These are phyloP conservation scores for Drosophila lowei DNA, from an alignment of 1,140 invertebrate species.

Conservation along the genomic window DNA sequence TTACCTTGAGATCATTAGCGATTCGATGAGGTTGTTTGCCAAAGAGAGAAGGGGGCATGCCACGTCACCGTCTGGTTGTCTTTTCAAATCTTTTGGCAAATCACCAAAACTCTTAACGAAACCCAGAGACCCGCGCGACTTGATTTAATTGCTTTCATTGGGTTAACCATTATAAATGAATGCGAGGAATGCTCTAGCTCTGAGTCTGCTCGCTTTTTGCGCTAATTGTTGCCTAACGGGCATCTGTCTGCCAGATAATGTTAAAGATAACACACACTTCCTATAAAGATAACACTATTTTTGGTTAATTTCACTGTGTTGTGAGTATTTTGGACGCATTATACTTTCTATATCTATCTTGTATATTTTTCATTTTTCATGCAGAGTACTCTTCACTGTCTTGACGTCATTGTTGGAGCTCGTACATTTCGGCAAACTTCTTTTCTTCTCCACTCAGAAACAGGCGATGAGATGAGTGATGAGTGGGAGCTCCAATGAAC, in stretches of 20 bases:
- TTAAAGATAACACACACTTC: conserved; percentile 24
- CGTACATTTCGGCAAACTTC: conserved; percentile 9
- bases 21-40: conserved; percentile 38
- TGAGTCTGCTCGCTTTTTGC: conserved; percentile 11
- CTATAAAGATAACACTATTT: conserved; percentile 33
- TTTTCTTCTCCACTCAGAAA: conserved; percentile 13
- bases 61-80: conserved; percentile 29
- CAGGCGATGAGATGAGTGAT: not conserved
- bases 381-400: not conserved
- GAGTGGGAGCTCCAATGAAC: conserved; percentile 10
- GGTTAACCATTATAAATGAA: conserved; percentile 61
- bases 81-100: conserved; percentile 22
- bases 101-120: conserved; percentile 6
- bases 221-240: conserved; percentile 19
- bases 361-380: not conserved
- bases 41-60: not conserved
- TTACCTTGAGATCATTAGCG: conserved; percentile 51
- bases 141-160: conserved; percentile 75
- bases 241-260: conserved; percentile 33
- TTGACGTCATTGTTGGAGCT: conserved; percentile 31
- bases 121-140: conserved; percentile 12
- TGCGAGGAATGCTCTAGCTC: conserved; percentile 4
- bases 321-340: conserved; percentile 27
- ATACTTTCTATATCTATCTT: not conserved
- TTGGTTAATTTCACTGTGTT: conserved; percentile 1